Evolutionary conservation across 2,113 vertebrate genomes (phyloP).

Genomic region (Oriolus oriolus): DNA sequence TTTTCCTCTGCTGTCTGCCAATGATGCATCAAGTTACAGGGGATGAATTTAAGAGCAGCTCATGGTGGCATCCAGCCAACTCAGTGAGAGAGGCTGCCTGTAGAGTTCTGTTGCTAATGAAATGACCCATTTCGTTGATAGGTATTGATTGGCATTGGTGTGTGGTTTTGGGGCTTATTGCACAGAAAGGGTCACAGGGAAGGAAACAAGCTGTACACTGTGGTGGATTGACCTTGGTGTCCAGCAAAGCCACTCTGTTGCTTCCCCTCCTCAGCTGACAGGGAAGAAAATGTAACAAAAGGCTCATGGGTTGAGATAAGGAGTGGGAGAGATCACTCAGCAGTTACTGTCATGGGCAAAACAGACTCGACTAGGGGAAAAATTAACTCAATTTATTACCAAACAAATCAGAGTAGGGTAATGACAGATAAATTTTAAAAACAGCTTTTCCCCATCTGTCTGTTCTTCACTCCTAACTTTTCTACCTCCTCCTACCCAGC

Average conservation of each 20-base stretch:
- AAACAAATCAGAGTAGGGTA: background rate
- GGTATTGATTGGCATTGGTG: background rate
- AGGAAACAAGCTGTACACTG: background rate
- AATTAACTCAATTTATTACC: background rate
- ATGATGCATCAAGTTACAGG: background rate
- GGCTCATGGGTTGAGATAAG: rapidly evolving
- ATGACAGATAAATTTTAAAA: background rate
- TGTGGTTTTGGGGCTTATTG: background rate
- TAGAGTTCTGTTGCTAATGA: background rate
- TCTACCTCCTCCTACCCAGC: background rate
- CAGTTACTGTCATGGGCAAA: background rate
- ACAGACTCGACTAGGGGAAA: rapidly evolving
- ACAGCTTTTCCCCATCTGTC: background rate
- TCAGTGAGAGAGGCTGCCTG: background rate
- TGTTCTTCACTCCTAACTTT: background rate
- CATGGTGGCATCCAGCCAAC: background rate
- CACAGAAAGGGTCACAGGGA: background rate
- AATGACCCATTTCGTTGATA: background rate
- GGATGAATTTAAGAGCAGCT: background rate
- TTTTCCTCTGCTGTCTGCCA: background rate
- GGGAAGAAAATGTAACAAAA: background rate
- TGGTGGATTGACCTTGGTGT: background rate
- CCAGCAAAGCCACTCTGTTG: background rate
- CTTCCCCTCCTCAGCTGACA: background rate
- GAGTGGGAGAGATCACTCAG: background rate